A percentile compares a stretch with the other conserved stretches of the same genome.
These are phyloP conservation scores for Strix occidentalis DNA, from an alignment of 2,797 vertebrate genomes.

Conservation along the genomic window DNA sequence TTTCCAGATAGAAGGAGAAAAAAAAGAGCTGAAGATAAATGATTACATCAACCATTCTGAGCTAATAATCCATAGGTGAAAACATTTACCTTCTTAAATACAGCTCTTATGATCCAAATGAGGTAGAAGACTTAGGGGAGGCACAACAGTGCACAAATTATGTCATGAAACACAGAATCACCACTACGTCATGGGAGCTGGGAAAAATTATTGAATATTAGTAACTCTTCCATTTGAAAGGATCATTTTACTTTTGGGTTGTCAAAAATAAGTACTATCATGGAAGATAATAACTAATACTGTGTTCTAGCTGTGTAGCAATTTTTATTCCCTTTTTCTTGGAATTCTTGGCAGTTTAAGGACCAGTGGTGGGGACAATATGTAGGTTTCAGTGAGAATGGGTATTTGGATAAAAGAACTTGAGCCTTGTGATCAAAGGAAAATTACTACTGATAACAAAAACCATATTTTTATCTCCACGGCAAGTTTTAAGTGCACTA, in stretches of 20 bases:
- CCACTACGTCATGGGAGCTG: not conserved
- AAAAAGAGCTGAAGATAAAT: not conserved
- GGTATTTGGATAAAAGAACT: not conserved
- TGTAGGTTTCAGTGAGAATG: not conserved
- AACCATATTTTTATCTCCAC: not conserved
- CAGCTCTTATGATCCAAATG: not conserved
- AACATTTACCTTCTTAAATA: conserved; percentile 12
- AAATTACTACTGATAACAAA: not conserved
- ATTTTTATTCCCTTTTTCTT: not conserved
- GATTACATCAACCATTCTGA: not conserved
- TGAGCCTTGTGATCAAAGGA: not conserved
- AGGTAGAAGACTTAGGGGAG: not conserved
- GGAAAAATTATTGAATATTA: not conserved
- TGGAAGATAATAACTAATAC: not conserved
- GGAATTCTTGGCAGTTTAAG: not conserved
- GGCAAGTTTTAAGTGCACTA: not conserved
- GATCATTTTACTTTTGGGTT: not conserved
- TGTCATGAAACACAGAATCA: not conserved
- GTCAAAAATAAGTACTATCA: not conserved
- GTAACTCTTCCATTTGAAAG: not conserved
- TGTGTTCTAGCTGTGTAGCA: not conserved
- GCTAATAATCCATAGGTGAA: not conserved
- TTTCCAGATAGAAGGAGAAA: not conserved
- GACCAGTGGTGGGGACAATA: not conserved
- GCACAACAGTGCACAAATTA: not conserved